Percentiles rank a stretch among this genome's conserved stretches.
Evolutionary conservation across 1,140 invertebrate genomes (phyloP).

Genomic region (Melanaphis sacchari): DNA sequence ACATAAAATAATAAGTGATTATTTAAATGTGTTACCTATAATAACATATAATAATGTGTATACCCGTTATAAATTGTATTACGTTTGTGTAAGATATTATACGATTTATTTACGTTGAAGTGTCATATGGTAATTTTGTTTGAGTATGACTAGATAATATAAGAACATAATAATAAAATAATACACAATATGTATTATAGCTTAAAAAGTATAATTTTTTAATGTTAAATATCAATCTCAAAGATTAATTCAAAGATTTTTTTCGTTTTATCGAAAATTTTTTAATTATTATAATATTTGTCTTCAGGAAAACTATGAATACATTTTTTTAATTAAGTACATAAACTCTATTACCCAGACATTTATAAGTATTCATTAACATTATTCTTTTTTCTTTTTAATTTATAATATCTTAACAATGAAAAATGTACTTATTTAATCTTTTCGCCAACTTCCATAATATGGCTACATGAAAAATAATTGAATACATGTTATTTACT

Average conservation of each 20-base stretch:
- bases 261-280: too few species aligned
- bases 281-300: too few species aligned
- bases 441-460: background rate
- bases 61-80: background rate
- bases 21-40: background rate
- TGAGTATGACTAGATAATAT: background rate
- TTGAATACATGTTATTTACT: background rate
- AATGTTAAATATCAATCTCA: background rate
- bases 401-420: background rate
- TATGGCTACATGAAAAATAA: background rate
- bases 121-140: background rate
- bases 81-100: too few species aligned
- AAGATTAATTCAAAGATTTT: too few species aligned
- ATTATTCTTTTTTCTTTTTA: background rate
- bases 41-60: background rate
- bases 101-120: too few species aligned
- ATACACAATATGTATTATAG: background rate
- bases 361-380: background rate
- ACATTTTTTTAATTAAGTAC: background rate
- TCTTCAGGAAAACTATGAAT: too few species aligned
- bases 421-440: background rate
- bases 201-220: background rate
- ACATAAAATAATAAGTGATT: background rate
- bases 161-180: background rate
- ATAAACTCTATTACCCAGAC: background rate